Conservation (phyloP, 2,888 invertebrate genomes). For the Nebria brevicollis region DNA sequence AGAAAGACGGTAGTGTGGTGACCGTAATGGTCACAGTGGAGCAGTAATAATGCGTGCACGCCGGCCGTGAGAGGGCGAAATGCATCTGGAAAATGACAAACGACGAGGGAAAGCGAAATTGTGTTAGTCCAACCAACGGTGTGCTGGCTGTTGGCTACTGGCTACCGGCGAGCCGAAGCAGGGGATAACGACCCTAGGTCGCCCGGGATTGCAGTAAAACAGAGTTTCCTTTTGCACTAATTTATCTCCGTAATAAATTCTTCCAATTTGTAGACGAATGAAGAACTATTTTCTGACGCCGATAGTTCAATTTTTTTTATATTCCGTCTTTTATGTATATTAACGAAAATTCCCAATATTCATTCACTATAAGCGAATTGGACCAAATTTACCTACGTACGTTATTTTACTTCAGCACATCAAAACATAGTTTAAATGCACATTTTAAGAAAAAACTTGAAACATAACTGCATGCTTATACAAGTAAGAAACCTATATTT, state of each 20-base stretch:
- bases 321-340: not conserved
- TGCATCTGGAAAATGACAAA: slow-evolving; percentile 46
- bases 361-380: too few species aligned
- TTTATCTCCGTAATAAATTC: slow-evolving; percentile 46
- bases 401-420: too few species aligned
- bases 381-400: too few species aligned
- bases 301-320: slow-evolving; percentile 42
- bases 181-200: slow-evolving; percentile 32
- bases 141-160: slow-evolving; percentile 7
- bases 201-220: slow-evolving; percentile 32
- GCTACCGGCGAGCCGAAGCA: slow-evolving; percentile 10
- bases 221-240: slow-evolving; percentile 34
- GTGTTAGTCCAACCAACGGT: slow-evolving; percentile 32
- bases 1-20: slow-evolving; percentile 22
- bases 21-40: slow-evolving; percentile 42
- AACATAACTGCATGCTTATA: too few species aligned
- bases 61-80: slow-evolving; percentile 22
- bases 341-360: too few species aligned
- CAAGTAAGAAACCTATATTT: too few species aligned
- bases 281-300: slow-evolving; percentile 22
- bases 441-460: too few species aligned
- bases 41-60: slow-evolving; percentile 43
- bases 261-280: slow-evolving; percentile 46
- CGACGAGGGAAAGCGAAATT: slow-evolving; percentile 41
- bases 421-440: too few species aligned